Conservation (phyloP, 2,113 vertebrate genomes). For the Dromaius novaehollandiae region DNA sequence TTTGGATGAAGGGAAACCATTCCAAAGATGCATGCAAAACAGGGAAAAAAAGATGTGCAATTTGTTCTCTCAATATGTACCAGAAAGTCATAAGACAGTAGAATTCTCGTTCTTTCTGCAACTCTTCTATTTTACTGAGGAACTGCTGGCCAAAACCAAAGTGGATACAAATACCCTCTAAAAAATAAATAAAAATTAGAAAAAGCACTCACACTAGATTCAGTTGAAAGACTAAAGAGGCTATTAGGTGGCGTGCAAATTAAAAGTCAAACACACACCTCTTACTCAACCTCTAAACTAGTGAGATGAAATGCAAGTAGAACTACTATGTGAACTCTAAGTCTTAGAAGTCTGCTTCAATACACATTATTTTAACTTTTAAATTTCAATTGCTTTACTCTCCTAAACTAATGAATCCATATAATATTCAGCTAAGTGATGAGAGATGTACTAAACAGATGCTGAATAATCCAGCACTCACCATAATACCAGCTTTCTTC, state of each 20-base stretch:
- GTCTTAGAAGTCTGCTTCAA: background rate
- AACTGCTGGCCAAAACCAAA: background rate
- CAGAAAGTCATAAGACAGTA: background rate
- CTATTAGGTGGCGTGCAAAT: background rate
- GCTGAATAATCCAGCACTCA: slow-evolving; percentile 19
- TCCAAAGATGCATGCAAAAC: background rate
- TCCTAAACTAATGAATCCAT: background rate
- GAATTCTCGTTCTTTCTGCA: background rate
- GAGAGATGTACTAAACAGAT: background rate
- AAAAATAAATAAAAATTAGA: background rate
- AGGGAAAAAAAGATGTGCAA: background rate
- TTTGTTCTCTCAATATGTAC: background rate
- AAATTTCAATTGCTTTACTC: background rate
- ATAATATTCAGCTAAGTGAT: background rate
- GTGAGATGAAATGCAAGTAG: background rate
- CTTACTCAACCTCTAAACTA: background rate
- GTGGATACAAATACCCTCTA: background rate
- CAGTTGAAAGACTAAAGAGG: background rate
- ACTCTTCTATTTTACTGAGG: background rate
- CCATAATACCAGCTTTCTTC: slow-evolving; percentile 12
- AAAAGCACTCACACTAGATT: background rate
- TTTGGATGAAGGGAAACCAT: background rate
- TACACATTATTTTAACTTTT: background rate
- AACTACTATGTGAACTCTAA: background rate
- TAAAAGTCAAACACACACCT: background rate